Base-by-base conservation (phyloP, 2,888 invertebrate genomes). In the Urechis unicinctus region DNA sequence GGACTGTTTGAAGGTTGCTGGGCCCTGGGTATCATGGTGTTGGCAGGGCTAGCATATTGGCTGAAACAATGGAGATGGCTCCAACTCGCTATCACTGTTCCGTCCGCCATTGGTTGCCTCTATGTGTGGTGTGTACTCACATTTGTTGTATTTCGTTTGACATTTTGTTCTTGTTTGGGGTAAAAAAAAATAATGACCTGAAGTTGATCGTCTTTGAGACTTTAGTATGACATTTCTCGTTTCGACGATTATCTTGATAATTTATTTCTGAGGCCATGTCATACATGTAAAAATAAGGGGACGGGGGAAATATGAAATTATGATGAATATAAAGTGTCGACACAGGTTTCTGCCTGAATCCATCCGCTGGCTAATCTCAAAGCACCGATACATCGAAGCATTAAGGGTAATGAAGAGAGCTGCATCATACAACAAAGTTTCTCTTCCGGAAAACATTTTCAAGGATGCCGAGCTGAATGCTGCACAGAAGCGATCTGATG, bases 31-130 rank as follows among this genome's bases (percentile, higher is more conserved):
- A 71, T 81, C 26, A 69, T 78, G 45, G 59, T 79, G n/a, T 66
- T 82, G n/a, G 79, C 81, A 3, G 70, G 68, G 0, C 64, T 79
- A 30, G 79, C 80, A 29, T 82, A 79, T 60, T 67, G 76, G 13
- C 72, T 82, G 47, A 75, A 78, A 4, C 77, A 81, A 62, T 83
- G 83, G 82, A 73, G 81, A 42, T 72, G 79, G 52, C 73, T 83
- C 5, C 82, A 82, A 61, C 68, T 82, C 44, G 79, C 80, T 1
- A 68, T 82, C 47, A 75, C 80, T n/a, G 71, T 81, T 29, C 82
- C 82, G 0, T 79, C 79, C 29, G 66, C 81, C 0, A 58, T 80
- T 4, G 79, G 81, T 2, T 64, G 82, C 5, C 67, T 77, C 53
- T 76, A 74, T 56, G 66, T 74, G 24, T 77, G 74, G 77, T 77